Percentiles rank a stretch among this genome's conserved stretches.
These are phyloP conservation scores for Harmothoe impar DNA, from an alignment of 2,888 invertebrate genomes.

Conservation along the genomic window DNA sequence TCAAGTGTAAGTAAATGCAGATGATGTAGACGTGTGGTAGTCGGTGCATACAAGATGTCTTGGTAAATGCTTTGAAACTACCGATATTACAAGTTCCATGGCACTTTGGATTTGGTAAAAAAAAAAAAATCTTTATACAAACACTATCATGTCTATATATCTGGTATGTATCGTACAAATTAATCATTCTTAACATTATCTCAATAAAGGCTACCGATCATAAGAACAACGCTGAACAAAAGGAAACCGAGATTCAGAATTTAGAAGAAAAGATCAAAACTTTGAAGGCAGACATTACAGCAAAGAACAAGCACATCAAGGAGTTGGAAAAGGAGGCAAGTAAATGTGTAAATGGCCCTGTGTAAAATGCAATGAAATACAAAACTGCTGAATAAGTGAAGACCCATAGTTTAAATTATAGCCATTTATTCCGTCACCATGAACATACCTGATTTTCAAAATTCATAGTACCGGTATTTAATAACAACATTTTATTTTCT, in stretches of 20 bases:
- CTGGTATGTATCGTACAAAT: neutral
- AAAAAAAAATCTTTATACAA: too few species aligned
- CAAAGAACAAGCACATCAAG: slow-evolving; percentile 74
- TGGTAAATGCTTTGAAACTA: too few species aligned
- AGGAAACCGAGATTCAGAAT: neutral
- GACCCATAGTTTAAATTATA: too few species aligned
- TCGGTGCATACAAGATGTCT: neutral
- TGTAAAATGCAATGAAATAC: too few species aligned
- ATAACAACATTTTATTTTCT: too few species aligned
- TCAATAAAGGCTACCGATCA: neutral
- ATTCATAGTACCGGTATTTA: too few species aligned
- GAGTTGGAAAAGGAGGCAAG: slow-evolving; percentile 79
- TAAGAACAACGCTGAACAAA: slow-evolving; percentile 18
- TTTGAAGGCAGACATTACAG: slow-evolving; percentile 55
- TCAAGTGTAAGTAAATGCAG: neutral
- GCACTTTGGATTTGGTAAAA: too few species aligned
- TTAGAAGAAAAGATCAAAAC: slow-evolving; percentile 67
- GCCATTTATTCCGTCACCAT: too few species aligned
- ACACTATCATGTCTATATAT: neutral
- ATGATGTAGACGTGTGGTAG: too few species aligned
- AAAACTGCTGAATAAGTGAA: too few species aligned
- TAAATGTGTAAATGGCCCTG: neutral
- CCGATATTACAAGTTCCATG: too few species aligned
- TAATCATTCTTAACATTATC: neutral
- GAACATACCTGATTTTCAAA: too few species aligned